phyloP scores from a whole-genome alignment of 2,888 invertebrate genomes.

The Meiosimyza platycephala region DNA sequence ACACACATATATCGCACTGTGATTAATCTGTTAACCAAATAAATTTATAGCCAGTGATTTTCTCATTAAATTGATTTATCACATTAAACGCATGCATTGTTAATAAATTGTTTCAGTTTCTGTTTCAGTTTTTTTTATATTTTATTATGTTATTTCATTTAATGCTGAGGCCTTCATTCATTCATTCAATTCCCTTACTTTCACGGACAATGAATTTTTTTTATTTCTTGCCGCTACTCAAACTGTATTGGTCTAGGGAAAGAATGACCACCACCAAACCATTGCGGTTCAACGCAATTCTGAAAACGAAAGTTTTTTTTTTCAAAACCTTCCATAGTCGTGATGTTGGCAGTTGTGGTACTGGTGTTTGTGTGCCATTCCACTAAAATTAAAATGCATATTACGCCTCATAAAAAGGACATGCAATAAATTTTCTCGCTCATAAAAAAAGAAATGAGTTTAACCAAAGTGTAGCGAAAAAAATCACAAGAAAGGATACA shows the following conservation, averaged over 20 bases:
- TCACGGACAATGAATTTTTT: conserved; percentile 13
- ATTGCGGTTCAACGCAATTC: conserved; percentile 21
- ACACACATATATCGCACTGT: too few relatives aligned
- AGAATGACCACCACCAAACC: not conserved
- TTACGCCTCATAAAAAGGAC: conserved; percentile 38
- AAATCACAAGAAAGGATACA: not conserved
- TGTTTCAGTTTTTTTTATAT: conserved; percentile 8
- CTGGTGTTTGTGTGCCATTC: not conserved
- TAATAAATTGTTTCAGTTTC: conserved; percentile 21
- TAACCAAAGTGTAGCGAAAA: not conserved
- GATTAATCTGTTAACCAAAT: conserved; percentile 56
- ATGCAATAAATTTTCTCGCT: conserved; percentile 37
- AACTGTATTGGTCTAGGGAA: not conserved
- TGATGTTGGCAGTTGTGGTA: not conserved
- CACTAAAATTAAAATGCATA: conserved; percentile 38
- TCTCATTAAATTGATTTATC: conserved; percentile 62
- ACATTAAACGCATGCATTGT: conserved; percentile 39
- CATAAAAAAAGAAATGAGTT: conserved; percentile 31
- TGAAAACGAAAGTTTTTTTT: conserved; percentile 10
- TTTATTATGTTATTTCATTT: conserved; percentile 3
- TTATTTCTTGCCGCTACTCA: not conserved
- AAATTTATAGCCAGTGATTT: conserved; percentile 61
- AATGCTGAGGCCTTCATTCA: not conserved
- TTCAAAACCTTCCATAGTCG: not conserved
- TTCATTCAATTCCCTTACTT: not conserved